Conservation (phyloP, 2,113 vertebrate genomes). For the Oreotragus oreotragus region DNA sequence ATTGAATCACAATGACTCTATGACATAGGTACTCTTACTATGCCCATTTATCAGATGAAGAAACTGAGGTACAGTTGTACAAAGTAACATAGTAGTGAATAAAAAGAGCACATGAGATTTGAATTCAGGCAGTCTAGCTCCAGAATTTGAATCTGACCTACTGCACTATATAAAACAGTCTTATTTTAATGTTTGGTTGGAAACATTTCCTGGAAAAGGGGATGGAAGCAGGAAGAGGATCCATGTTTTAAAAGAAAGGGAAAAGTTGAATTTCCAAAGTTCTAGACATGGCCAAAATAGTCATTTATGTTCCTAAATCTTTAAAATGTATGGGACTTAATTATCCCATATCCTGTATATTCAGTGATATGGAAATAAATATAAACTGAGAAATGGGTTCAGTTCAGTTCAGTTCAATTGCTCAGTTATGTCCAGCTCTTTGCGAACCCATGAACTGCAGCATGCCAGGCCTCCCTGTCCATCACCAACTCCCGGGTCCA, state of each 20-base stretch:
- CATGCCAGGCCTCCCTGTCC: too few species aligned
- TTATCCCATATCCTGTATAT: not conserved
- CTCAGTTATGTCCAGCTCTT: too few species aligned
- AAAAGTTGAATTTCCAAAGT: constrained; percentile 14
- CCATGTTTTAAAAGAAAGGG: not conserved
- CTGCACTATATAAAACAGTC: not conserved
- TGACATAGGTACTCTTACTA: not conserved
- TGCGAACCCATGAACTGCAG: too few species aligned
- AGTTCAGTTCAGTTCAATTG: too few species aligned
- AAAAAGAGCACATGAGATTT: not conserved
- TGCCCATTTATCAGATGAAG: not conserved
- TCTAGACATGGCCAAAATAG: not conserved
- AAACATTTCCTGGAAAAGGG: not conserved
- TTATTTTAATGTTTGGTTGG: not conserved
- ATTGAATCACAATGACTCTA: not conserved
- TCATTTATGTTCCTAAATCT: not conserved
- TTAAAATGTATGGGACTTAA: not conserved
- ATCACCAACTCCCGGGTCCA: too few species aligned
- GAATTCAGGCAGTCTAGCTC: not conserved
- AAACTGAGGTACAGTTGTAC: not conserved
- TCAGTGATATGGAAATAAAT: not conserved
- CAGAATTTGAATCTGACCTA: not conserved
- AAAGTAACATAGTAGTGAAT: not conserved
- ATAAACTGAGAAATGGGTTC: not conserved
- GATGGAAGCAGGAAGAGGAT: not conserved